Conservation (phyloP, 1,140 invertebrate genomes). For the Drosophila pseudoobscura region DNA sequence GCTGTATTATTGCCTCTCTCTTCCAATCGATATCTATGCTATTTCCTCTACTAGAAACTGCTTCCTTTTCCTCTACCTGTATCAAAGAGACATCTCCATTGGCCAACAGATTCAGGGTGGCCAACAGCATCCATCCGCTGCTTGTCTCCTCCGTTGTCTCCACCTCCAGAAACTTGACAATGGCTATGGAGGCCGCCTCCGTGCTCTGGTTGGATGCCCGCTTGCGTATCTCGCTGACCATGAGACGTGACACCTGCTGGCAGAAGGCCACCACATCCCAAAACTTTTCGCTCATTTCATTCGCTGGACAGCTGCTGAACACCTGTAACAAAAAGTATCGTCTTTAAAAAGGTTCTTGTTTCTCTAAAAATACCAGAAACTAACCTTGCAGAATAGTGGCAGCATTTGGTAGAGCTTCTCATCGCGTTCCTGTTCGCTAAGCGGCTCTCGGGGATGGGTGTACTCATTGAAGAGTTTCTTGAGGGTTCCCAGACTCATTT, state of each 20-base stretch:
- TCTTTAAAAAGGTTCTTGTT: constrained; percentile 41
- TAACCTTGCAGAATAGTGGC: constrained; percentile 98
- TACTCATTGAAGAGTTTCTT: constrained; percentile 98
- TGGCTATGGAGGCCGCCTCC: constrained; percentile 96
- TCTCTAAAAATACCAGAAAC: too few species aligned
- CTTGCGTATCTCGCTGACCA: constrained; percentile 96
- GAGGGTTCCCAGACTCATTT: constrained; percentile 96
- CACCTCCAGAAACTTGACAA: constrained; percentile 97
- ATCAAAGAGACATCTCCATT: constrained; percentile 91
- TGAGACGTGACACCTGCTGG: constrained; percentile 96
- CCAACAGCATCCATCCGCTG: constrained; percentile 98
- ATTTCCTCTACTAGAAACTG: too few species aligned
- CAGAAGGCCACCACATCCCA: constrained; percentile 96
- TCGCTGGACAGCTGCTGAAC: constrained; percentile 93
- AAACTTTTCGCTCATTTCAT: constrained; percentile 98
- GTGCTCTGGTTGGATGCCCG: constrained; percentile 98
- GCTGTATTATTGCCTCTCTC: too few species aligned
- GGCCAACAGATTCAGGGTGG: constrained; percentile 94
- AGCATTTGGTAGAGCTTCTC: constrained; percentile 99
- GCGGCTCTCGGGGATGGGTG: constrained; percentile 91
- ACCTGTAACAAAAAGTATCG: constrained; percentile 86
- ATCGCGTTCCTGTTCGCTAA: constrained; percentile 93
- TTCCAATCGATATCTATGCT: too few species aligned
- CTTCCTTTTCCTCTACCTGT: constrained; percentile 86
- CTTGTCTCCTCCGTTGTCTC: constrained; percentile 95